Evolutionary conservation across 1,140 invertebrate genomes (phyloP).

Genomic region (Microvelia longipes): DNA sequence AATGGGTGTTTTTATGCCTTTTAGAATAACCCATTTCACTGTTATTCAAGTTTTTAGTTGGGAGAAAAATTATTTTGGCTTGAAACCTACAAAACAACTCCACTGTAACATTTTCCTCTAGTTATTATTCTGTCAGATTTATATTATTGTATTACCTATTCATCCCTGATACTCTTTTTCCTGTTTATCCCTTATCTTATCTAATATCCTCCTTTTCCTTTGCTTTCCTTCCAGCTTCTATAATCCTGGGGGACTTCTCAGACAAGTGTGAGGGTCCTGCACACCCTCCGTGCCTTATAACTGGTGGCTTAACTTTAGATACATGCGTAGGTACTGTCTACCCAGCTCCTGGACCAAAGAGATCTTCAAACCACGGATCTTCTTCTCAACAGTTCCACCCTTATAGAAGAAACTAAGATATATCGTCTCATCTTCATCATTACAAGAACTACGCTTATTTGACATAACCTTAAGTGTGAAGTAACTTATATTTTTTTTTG

Average conservation of each 20-base stretch:
- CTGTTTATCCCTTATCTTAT: conserved; percentile 5
- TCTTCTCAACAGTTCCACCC: conserved; percentile 18
- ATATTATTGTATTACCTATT: no score
- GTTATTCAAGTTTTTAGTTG: no score
- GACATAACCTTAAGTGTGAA: no score
- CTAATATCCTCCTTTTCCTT: conserved; percentile 3
- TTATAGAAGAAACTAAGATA: conserved; percentile 18
- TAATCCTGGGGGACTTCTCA: conserved; percentile 8
- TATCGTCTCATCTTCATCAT: conserved; percentile 5
- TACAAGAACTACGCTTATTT: neutral
- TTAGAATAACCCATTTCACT: no score
- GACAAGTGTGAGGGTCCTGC: conserved; percentile 8
- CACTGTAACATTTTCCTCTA: no score
- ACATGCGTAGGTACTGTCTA: conserved; percentile 7
- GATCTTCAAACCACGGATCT: conserved; percentile 15
- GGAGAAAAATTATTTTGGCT: no score
- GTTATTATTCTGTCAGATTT: no score
- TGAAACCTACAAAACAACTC: no score
- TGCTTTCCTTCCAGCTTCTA: neutral
- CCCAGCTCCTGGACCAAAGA: conserved; percentile 18
- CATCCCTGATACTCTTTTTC: neutral
- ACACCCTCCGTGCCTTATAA: conserved; percentile 13
- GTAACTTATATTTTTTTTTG: no score
- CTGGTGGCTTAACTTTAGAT: conserved; percentile 6
- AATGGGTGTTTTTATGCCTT: no score